Evolutionary conservation across 1,140 invertebrate species (phyloP).

Genomic region (Thrips palmi): DNA sequence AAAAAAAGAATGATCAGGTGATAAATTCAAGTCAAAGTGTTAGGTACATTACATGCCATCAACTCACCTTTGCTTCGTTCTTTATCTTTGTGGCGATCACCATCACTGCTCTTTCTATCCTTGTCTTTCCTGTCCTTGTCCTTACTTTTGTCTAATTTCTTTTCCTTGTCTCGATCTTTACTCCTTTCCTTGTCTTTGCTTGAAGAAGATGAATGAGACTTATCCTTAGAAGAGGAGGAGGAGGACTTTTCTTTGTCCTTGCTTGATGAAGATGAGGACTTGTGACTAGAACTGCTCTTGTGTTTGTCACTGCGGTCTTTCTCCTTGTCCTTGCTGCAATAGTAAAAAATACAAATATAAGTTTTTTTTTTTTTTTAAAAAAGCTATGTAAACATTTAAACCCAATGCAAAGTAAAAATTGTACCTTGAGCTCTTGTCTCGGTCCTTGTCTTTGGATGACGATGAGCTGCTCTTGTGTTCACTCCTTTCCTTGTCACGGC

Average conservation of each 20-base stretch:
- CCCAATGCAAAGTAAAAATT: conserved; percentile 6
- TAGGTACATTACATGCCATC: background rate
- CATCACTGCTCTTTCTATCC: background rate
- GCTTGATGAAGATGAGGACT: no score
- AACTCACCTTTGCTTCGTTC: background rate
- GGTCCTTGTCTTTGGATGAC: conserved; percentile 24
- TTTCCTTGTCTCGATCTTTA: conserved; percentile 16
- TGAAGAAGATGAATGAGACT: conserved; percentile 25
- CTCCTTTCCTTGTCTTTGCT: conserved; percentile 27
- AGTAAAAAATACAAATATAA: conserved; percentile 1
- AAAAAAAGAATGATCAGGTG: background rate
- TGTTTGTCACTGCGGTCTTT: conserved; percentile 20
- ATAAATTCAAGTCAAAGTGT: no score
- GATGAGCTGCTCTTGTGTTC: conserved; percentile 19
- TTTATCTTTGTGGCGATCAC: background rate
- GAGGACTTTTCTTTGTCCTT: conserved; percentile 19
- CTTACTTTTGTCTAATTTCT: conserved; percentile 14
- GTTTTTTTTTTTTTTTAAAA: background rate
- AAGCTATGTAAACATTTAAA: background rate
- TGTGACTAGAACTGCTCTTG: conserved; percentile 12
- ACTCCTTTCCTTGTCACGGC: conserved; percentile 25
- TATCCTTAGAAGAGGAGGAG: conserved; percentile 25
- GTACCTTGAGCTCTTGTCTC: conserved; percentile 14
- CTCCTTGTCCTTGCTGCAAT: conserved; percentile 23
- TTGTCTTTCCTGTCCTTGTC: conserved; percentile 14